phyloP scores from a whole-genome alignment of 2,113 vertebrate species.

The Acinonyx jubatus region DNA sequence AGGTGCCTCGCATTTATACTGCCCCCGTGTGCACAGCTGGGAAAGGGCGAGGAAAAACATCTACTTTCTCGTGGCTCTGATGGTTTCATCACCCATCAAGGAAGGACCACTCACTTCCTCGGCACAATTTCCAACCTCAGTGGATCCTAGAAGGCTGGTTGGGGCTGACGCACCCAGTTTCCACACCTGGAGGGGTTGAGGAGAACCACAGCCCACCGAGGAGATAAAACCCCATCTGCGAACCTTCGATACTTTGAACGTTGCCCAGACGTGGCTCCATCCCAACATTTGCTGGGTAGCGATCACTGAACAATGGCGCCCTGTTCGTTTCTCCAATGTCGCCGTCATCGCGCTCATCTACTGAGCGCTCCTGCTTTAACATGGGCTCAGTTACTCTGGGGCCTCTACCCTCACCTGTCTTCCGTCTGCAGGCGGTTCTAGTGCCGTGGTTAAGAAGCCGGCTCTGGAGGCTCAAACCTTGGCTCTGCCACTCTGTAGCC shows the following conservation, averaged over 20 bases:
- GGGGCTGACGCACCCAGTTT: neutral
- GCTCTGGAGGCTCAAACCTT: neutral
- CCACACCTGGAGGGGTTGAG: neutral
- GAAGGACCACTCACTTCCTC: neutral
- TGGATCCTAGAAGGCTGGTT: accelerated
- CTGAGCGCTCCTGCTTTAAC: accelerated
- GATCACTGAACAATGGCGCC: accelerated
- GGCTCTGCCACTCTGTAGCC: neutral
- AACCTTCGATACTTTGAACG: neutral
- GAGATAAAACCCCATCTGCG: neutral
- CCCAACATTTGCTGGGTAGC: too few relatives aligned
- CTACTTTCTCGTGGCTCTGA: neutral
- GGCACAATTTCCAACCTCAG: neutral
- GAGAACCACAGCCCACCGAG: neutral
- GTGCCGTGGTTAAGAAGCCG: neutral
- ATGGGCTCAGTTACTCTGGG: neutral
- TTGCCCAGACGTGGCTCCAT: accelerated
- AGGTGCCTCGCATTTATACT: accelerated
- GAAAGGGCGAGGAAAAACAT: too few relatives aligned
- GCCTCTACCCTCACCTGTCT: neutral
- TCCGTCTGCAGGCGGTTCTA: neutral
- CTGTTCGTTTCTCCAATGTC: accelerated
- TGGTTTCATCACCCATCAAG: accelerated
- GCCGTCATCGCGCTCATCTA: accelerated
- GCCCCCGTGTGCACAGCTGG: neutral